Conservation (phyloP, 2,888 invertebrate species). For the Morpho deidamia region DNA sequence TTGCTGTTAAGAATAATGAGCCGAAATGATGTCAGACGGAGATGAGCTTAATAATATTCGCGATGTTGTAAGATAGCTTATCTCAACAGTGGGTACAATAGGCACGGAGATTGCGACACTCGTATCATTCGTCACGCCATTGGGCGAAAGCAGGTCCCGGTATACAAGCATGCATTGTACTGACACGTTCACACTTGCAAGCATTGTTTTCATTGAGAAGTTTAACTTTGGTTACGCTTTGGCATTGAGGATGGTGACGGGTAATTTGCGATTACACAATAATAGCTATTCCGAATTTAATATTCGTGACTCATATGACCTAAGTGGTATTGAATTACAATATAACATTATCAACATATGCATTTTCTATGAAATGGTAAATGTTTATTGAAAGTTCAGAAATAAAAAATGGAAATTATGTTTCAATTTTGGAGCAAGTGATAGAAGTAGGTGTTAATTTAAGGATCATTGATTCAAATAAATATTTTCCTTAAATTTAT, state of each 20-base stretch:
- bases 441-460: no score
- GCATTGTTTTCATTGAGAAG: constrained; percentile 59
- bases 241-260: constrained; percentile 12
- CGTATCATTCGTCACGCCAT: constrained; percentile 63
- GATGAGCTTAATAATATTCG: constrained; percentile 72
- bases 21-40: constrained; percentile 53
- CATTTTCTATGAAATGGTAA: no score
- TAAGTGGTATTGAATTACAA: constrained; percentile 4
- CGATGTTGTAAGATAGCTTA: constrained; percentile 66
- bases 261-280: constrained; percentile 13
- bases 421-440: no score
- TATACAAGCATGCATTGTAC: constrained; percentile 46
- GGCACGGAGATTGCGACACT: constrained; percentile 61
- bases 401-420: no score
- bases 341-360: not conserved
- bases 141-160: constrained; percentile 68
- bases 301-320: constrained; percentile 15
- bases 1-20: constrained; percentile 25
- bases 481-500: no score
- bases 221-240: constrained; percentile 29
- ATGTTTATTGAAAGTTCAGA: no score
- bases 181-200: constrained; percentile 42
- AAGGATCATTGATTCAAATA: no score
- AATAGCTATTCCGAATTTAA: not conserved
- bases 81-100: constrained; percentile 64